Conservation (phyloP, 2,888 invertebrate species). For the Tinea pellionella region DNA sequence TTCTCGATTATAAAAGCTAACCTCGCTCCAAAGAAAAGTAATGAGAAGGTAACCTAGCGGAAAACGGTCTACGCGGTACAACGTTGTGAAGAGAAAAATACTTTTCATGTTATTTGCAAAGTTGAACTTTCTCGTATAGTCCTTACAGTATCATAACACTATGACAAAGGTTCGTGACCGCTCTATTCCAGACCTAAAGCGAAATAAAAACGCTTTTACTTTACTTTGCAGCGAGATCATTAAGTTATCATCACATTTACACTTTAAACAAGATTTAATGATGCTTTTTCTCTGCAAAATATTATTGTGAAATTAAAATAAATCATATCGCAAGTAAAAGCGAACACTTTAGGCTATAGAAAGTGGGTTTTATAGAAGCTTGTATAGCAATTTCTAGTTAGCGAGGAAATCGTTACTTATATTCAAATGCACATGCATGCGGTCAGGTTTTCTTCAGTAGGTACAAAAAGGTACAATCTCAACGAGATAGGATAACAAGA, state of each 20-base stretch:
- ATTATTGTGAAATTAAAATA: neutral
- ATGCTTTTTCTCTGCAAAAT: neutral
- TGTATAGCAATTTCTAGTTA: slow-evolving; percentile 8
- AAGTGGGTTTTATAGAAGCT: neutral
- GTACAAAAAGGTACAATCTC: slow-evolving; percentile 62
- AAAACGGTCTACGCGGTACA: slow-evolving; percentile 46
- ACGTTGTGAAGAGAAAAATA: slow-evolving; percentile 42
- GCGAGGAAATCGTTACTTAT: slow-evolving; percentile 12
- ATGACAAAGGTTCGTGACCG: slow-evolving; percentile 33
- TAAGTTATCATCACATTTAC: neutral
- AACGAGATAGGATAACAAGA: slow-evolving; percentile 66
- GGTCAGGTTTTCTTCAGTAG: slow-evolving; percentile 14
- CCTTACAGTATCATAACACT: slow-evolving; percentile 28
- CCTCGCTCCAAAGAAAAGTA: slow-evolving; percentile 59
- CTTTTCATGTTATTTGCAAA: slow-evolving; percentile 47
- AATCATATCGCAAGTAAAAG: neutral
- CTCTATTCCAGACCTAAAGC: slow-evolving; percentile 37
- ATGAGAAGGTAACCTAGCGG: slow-evolving; percentile 64
- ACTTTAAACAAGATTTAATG: neutral
- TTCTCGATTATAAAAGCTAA: slow-evolving; percentile 49
- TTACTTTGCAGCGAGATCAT: slow-evolving; percentile 31
- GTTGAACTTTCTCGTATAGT: slow-evolving; percentile 30
- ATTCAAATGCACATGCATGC: slow-evolving; percentile 15
- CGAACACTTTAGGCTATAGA: neutral
- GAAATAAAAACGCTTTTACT: slow-evolving; percentile 40